Evolutionary conservation across 1,140 invertebrate genomes (phyloP), one percentile per base, ranked within the genome.

Genomic region (Cherax destructor): DNA sequence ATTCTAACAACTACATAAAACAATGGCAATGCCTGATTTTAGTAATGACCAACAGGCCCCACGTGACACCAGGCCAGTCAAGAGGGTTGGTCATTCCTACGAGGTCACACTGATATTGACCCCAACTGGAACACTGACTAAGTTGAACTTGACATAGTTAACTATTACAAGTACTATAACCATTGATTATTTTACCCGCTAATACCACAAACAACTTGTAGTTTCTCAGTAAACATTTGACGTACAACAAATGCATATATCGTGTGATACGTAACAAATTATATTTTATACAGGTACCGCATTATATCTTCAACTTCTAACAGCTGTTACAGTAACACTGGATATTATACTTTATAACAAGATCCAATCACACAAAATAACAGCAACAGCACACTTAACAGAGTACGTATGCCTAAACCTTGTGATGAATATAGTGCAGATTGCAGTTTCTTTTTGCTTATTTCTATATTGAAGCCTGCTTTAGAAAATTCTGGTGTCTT

Each of bases 271-370:
- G 56, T 52, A 81, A 81, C 56, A 81, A 81, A 56, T 56, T 59
- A 59, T 52, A 74, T 21, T 30, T 81, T 65, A 65, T 65, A 41
- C 30, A 41, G 30, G 30, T 41, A 41, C 30, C 30, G 30, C 30
- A 65, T 65, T 21, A 21, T 65, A 65, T 65, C 1, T 65, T 65
- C 18, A 65, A 81, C 56, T 56, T 59, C 50, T 81, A 59, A 81
- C 79, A 81, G 21, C 79, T 56, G 79, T 81, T 81, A 81, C 56
- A 81, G 21, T 47, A 80, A 80, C 78, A 50, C 41, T 80, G 52
- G 78, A 50, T 52, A 52, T 80, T 81, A 81, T 30, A 52, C 50
- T n/a, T 56, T 47, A 59, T 81, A 81, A 81, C 79, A 81, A 81
- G 50, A 81, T 10, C 56, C 24, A 81, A 81, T n/a, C 79, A n/a